Conservation (phyloP, 2,797 vertebrate genomes). For the Rhincodon typus region DNA sequence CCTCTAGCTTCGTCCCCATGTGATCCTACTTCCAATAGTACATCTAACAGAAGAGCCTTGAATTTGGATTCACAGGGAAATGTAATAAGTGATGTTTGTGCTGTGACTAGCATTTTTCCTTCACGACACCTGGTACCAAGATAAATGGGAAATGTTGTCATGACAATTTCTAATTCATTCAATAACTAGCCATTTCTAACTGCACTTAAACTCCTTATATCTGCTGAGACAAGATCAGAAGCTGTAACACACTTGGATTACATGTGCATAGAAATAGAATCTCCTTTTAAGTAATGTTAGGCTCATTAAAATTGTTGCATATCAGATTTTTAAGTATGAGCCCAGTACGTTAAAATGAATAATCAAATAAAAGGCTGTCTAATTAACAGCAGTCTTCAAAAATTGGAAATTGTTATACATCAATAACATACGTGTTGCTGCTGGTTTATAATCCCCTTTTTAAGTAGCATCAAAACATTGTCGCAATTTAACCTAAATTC, state of each 20-base stretch:
- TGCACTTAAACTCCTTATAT: background rate
- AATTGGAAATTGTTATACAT: background rate
- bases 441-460: background rate
- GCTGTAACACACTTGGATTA: background rate
- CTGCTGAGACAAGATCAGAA: background rate
- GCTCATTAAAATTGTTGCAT: background rate
- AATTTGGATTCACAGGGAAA: background rate
- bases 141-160: background rate
- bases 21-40: background rate
- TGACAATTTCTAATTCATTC: conserved; percentile 31
- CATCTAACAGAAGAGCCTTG: background rate
- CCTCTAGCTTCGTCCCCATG: background rate
- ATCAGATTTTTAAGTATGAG: background rate
- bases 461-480: background rate
- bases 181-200: background rate
- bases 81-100: background rate
- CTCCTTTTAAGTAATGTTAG: background rate
- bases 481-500: background rate
- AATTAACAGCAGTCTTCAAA: background rate
- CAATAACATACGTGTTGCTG: background rate
- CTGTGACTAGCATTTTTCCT: background rate
- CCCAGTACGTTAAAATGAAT: background rate
- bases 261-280: background rate
- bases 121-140: background rate
- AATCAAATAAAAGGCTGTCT: background rate